Evolutionary conservation across 2,888 invertebrate species (phyloP).

Genomic region (Unio delphinus): DNA sequence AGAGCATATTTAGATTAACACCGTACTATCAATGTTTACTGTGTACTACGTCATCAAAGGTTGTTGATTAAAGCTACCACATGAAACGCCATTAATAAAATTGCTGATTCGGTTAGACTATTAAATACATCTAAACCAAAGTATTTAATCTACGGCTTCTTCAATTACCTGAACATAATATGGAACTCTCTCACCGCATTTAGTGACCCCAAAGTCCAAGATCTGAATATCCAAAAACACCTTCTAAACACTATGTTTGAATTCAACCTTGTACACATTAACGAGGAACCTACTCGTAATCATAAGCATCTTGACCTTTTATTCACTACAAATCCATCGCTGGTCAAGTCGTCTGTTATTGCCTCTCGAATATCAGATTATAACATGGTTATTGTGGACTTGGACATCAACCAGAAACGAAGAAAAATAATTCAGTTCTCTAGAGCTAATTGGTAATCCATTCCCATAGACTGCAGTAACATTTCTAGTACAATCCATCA

Average conservation of each 20-base stretch:
- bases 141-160: slow-evolving; percentile 6
- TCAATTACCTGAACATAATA: slow-evolving; percentile 23
- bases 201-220: slow-evolving; percentile 1
- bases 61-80: too few relatives aligned
- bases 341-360: slow-evolving; percentile 21
- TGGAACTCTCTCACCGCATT: slow-evolving; percentile 8
- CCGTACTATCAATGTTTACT: too few relatives aligned
- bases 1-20: too few relatives aligned
- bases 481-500: too few relatives aligned
- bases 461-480: background rate
- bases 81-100: too few relatives aligned
- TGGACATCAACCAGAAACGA: slow-evolving; percentile 15
- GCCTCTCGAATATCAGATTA: slow-evolving; percentile 25
- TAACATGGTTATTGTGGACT: slow-evolving; percentile 18
- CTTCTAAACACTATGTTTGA: slow-evolving; percentile 7
- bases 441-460: slow-evolving; percentile 18
- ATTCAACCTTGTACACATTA: slow-evolving; percentile 13
- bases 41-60: too few relatives aligned
- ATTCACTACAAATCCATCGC: slow-evolving; percentile 21
- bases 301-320: slow-evolving; percentile 16
- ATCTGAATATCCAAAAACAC: slow-evolving; percentile 12
- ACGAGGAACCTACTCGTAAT: slow-evolving; percentile 11
- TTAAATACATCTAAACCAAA: too few relatives aligned
- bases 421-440: slow-evolving; percentile 13
- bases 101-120: too few relatives aligned